These are phyloP conservation scores for Catocala sponsa DNA, from an alignment of 2,888 invertebrate species.

Conservation along the genomic window DNA sequence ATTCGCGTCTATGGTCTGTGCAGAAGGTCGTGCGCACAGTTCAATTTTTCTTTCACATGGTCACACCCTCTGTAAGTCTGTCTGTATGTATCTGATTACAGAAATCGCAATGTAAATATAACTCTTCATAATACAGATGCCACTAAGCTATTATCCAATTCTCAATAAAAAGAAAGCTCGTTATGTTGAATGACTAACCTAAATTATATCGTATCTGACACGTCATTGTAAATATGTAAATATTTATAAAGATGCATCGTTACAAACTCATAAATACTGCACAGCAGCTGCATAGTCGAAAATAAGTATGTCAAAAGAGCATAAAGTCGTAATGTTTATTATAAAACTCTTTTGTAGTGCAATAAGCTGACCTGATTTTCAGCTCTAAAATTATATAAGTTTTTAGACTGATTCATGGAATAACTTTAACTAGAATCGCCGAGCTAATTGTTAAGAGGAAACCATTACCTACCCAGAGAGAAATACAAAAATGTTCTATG, in stretches of 20 bases:
- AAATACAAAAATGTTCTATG: background rate
- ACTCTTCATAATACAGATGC: too few species aligned
- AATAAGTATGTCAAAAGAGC: conserved; percentile 15
- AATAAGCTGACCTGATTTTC: conserved; percentile 14
- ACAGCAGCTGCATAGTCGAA: conserved; percentile 12
- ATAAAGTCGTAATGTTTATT: conserved; percentile 14
- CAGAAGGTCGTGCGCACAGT: too few species aligned
- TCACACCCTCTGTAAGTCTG: too few species aligned
- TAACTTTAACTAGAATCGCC: background rate
- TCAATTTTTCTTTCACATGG: too few species aligned
- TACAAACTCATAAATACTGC: conserved; percentile 3
- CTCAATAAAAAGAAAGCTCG: too few species aligned
- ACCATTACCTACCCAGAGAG: background rate
- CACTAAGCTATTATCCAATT: too few species aligned
- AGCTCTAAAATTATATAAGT: too few species aligned
- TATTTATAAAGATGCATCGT: conserved; percentile 7
- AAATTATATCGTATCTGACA: background rate
- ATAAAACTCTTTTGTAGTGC: conserved; percentile 6
- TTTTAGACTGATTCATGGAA: conserved; percentile 7
- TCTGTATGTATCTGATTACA: too few species aligned
- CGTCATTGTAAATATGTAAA: background rate
- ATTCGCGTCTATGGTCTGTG: too few species aligned
- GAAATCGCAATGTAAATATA: too few species aligned
- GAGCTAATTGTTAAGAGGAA: too few species aligned
- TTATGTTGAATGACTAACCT: too few species aligned